phyloP scores from a whole-genome alignment of 2,888 invertebrate species.

The Vannuccia rotundouncinata region DNA sequence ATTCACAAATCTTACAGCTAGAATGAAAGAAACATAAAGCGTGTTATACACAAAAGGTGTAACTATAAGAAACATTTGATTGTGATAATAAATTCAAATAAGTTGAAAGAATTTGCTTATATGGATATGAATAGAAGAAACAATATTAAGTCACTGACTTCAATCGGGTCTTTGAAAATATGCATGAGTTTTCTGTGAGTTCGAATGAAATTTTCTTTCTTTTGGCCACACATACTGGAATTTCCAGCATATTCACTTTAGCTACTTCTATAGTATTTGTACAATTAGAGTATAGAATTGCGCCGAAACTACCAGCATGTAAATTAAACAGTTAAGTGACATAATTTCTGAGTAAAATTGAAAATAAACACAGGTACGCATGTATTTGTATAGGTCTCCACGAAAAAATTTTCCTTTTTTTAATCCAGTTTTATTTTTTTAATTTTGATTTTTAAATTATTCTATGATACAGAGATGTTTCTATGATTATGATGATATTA shows the following conservation, averaged over 20 bases:
- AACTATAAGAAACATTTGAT: background rate
- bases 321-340: too few species aligned
- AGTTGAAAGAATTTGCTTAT: background rate
- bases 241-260: background rate
- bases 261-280: constrained; percentile 6
- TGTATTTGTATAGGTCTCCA: too few species aligned
- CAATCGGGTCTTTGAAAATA: background rate
- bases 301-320: background rate
- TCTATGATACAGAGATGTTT: too few species aligned
- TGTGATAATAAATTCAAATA: background rate
- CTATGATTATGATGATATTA: too few species aligned
- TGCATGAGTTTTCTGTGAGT: background rate
- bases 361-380: too few species aligned
- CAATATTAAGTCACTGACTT: background rate
- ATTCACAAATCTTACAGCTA: background rate
- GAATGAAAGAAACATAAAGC: background rate
- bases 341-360: too few species aligned
- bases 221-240: constrained; percentile 17
- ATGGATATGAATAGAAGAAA: background rate
- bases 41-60: background rate
- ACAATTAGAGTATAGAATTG: background rate
- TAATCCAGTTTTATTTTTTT: too few species aligned
- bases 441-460: too few species aligned
- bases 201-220: background rate
- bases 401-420: too few species aligned